Percentiles rank a stretch among this genome's conserved stretches.
phyloP scores from a whole-genome alignment of 64 coral and sea anemone genomes.

The Montipora efflorescens region DNA sequence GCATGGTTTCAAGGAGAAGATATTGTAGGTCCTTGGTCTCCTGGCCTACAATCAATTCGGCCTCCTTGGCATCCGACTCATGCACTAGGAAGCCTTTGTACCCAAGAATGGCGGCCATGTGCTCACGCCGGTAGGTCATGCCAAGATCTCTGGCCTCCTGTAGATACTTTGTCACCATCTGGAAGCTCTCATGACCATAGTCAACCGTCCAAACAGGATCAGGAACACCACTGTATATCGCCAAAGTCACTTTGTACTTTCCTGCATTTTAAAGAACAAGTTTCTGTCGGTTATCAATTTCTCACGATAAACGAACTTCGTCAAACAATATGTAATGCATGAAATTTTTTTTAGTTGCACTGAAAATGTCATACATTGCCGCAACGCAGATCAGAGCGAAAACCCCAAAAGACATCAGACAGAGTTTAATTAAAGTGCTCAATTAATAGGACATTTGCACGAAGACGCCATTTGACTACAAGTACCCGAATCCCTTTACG shows the following conservation, averaged over 20 bases:
- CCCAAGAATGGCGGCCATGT: slow-evolving; percentile 27
- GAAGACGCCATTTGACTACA: too few species aligned
- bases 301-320: neutral
- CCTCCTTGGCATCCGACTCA: neutral
- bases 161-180: neutral
- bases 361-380: neutral
- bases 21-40: neutral
- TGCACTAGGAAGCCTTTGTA: slow-evolving; percentile 47
- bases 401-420: too few species aligned
- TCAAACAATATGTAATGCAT: neutral
- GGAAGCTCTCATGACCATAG: neutral
- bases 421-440: too few species aligned
- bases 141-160: neutral
- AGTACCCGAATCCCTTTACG: too few species aligned
- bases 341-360: neutral
- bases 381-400: too few species aligned
- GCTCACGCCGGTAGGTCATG: neutral
- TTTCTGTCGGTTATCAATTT: neutral
- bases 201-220: slow-evolving; percentile 43
- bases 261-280: slow-evolving; percentile 32
- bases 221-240: slow-evolving; percentile 54
- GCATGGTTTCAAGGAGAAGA: slow-evolving; percentile 48
- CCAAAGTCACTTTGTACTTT: slow-evolving; percentile 28
- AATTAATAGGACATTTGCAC: too few species aligned
- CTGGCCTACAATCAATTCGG: slow-evolving; percentile 34